Conservation (phyloP, 2,113 vertebrate genomes). For the Scatophagus argus region DNA sequence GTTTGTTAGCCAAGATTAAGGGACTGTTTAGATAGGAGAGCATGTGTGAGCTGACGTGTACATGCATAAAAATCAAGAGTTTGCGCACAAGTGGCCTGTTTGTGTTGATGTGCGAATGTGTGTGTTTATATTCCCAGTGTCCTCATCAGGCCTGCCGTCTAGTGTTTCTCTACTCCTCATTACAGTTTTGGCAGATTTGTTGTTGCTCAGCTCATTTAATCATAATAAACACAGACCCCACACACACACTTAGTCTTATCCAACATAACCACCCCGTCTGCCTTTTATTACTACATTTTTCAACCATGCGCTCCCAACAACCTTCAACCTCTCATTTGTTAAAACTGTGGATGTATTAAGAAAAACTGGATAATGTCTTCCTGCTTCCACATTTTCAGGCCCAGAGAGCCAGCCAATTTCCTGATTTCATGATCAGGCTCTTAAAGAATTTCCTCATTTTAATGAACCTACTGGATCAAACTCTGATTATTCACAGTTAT, state of each 20-base stretch:
- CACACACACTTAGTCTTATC: neutral
- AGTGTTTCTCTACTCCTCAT: constrained; percentile 40
- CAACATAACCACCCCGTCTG: constrained; percentile 23
- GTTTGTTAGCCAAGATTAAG: constrained; percentile 59
- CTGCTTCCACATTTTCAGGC: no score
- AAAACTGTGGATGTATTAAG: neutral
- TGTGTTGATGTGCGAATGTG: constrained; percentile 9
- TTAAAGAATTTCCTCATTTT: neutral
- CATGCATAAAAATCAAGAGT: constrained; percentile 49
- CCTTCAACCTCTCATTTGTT: constrained; percentile 19
- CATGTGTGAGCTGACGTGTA: constrained; percentile 55
- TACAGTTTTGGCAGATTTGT: constrained; percentile 59
- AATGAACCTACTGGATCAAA: neutral
- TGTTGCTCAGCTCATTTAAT: constrained; percentile 57
- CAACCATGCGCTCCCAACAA: constrained; percentile 15
- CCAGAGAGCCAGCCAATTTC: neutral
- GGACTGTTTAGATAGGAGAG: constrained; percentile 44
- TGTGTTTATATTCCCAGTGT: constrained; percentile 17
- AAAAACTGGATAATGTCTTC: neutral
- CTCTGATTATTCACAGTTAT: neutral
- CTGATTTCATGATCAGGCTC: neutral
- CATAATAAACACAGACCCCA: constrained; percentile 59
- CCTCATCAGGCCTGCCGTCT: constrained; percentile 47
- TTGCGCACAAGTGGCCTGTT: constrained; percentile 30
- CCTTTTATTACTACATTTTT: constrained; percentile 45